A percentile compares a stretch with the other conserved stretches of the same genome.
Conservation (phyloP, 2,797 vertebrate species). For the Esox masquinongy region DNA sequence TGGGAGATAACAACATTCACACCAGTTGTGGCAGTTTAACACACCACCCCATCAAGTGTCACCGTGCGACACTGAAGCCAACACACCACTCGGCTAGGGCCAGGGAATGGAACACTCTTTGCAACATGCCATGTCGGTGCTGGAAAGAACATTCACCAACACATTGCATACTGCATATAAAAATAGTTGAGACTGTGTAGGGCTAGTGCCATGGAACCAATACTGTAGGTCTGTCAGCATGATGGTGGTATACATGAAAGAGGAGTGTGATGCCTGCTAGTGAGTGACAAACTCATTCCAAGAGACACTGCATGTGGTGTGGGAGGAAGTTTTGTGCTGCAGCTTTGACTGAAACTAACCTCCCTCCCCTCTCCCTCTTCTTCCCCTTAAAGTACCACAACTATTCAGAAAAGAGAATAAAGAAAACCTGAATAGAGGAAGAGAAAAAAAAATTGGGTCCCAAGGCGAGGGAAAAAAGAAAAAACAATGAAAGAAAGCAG, state of each 20-base stretch:
- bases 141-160: conserved; percentile 49
- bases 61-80: conserved; percentile 51
- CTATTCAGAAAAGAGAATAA: conserved; percentile 82
- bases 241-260: conserved; percentile 56
- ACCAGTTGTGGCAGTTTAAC: conserved; percentile 58
- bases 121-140: conserved; percentile 51
- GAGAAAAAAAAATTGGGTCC: conserved; percentile 76
- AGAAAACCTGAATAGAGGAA: conserved; percentile 82
- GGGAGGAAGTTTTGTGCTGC: conserved; percentile 79
- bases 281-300: conserved; percentile 73
- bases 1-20: conserved; percentile 65
- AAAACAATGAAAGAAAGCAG: conserved; percentile 80
- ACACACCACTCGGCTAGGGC: conserved; percentile 49
- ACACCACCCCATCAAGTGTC: conserved; percentile 56
- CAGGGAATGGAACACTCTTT: conserved; percentile 42
- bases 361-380: conserved; percentile 70
- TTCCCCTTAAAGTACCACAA: conserved; percentile 80
- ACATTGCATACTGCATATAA: not conserved
- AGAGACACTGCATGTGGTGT: conserved; percentile 74
- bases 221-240: conserved; percentile 35
- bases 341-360: conserved; percentile 80
- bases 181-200: not conserved
- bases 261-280: conserved; percentile 60
- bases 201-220: not conserved
- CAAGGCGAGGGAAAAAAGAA: conserved; percentile 75